A percentile compares a stretch with the other conserved stretches of the same genome.
Conservation (phyloP, 64 coral and sea anemone species). For the Cladopsammia gracilis region DNA sequence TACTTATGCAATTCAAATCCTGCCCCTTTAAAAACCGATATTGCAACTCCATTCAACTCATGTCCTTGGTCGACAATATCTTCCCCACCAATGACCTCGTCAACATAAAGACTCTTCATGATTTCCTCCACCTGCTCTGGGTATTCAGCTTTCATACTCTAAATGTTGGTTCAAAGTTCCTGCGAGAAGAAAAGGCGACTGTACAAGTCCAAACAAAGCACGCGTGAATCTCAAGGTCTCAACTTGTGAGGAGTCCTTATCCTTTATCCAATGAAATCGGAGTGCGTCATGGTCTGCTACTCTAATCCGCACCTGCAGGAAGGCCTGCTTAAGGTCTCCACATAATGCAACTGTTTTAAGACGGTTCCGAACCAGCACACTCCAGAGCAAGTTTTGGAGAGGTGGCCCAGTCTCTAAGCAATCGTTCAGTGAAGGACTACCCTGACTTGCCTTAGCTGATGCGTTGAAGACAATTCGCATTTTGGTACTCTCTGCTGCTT, state of each 20-base stretch:
- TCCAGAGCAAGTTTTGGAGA: constrained; percentile 26
- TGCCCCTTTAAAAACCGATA: constrained; percentile 49
- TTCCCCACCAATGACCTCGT: constrained; percentile 40
- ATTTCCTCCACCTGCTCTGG: constrained; percentile 51
- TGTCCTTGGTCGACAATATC: constrained; percentile 13
- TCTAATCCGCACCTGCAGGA: constrained; percentile 15
- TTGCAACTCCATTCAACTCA: constrained; percentile 40
- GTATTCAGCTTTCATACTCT: constrained; percentile 2
- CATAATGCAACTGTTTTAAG: constrained; percentile 15
- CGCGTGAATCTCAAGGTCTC: constrained; percentile 40
- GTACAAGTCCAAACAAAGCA: constrained; percentile 38
- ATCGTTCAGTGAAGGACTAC: constrained; percentile 22
- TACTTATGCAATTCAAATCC: constrained; percentile 65
- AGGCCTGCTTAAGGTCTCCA: not conserved
- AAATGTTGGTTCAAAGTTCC: constrained; percentile 36
- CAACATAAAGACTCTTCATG: constrained; percentile 46
- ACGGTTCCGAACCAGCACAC: constrained; percentile 6
- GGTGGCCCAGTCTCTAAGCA: not conserved
- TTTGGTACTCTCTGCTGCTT: constrained; percentile 42
- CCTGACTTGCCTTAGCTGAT: constrained; percentile 14
- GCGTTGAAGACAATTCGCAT: constrained; percentile 55
- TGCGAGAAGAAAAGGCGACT: constrained; percentile 34
- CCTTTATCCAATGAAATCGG: constrained; percentile 30
- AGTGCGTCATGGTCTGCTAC: not conserved
- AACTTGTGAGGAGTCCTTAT: constrained; percentile 2